A percentile compares a stretch with the other conserved stretches of the same genome.
Evolutionary conservation across 2,888 invertebrate genomes (phyloP).

Genomic region (Alsophila aescularia): DNA sequence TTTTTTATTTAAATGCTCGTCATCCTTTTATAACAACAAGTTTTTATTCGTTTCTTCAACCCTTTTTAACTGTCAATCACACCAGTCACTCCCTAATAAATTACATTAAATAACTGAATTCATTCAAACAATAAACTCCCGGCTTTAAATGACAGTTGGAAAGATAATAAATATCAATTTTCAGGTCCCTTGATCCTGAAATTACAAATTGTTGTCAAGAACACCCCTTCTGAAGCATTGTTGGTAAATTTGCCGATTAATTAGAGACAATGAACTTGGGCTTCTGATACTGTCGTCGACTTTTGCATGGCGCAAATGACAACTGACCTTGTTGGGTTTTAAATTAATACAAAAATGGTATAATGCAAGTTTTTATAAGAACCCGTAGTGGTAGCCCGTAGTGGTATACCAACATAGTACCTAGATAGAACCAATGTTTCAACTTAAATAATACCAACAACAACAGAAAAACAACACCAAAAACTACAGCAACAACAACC

Average conservation of each 20-base stretch:
- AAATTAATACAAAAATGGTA: no score
- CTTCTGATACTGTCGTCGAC: neutral
- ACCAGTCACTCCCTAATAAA: neutral
- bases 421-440: no score
- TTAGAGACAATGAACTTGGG: constrained; percentile 12
- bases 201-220: constrained; percentile 20
- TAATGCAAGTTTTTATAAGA: no score
- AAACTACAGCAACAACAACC: no score
- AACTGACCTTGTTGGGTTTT: neutral
- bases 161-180: constrained; percentile 24
- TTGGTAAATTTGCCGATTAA: constrained; percentile 18
- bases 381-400: no score
- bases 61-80: no score
- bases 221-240: constrained; percentile 15
- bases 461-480: no score
- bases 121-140: constrained; percentile 3
- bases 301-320: neutral
- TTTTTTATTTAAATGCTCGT: no score
- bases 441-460: no score
- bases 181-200: constrained; percentile 8
- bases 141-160: constrained; percentile 7
- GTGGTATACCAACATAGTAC: no score
- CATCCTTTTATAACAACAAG: no score
- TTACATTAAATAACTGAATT: neutral
- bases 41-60: no score